These are phyloP conservation scores for Cheilosia vulpina DNA, from an alignment of 2,888 invertebrate species.

Conservation along the genomic window DNA sequence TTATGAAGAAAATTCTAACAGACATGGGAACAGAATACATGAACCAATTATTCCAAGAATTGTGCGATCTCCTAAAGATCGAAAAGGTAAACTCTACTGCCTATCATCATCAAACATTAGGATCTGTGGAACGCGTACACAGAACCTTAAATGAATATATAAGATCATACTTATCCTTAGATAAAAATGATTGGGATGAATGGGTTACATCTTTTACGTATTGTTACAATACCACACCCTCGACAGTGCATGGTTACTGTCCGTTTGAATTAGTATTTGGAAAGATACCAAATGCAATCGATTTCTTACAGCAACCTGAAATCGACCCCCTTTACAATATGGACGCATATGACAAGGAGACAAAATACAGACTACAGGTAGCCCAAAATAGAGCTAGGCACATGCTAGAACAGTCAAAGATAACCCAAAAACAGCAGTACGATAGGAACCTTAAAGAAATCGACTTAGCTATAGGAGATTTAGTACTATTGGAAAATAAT, in stretches of 20 bases:
- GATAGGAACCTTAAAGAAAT: too few species aligned
- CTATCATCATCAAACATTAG: constrained; percentile 20
- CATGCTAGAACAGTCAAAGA: neutral
- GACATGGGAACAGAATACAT: constrained; percentile 15
- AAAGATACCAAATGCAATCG: constrained; percentile 1
- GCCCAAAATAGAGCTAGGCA: constrained; percentile 12
- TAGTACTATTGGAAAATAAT: neutral
- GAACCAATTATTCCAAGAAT: neutral
- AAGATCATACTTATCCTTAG: constrained; percentile 18
- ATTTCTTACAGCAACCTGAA: neutral
- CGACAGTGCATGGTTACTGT: constrained; percentile 18
- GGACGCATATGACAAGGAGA: constrained; percentile 1
- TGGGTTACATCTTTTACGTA: constrained; percentile 4
- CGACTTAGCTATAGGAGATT: too few species aligned
- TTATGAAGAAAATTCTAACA: neutral
- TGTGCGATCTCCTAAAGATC: constrained; percentile 3
- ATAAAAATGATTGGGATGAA: constrained; percentile 22
- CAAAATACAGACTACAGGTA: constrained; percentile 19
- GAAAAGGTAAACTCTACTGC: neutral
- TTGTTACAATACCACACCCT: constrained; percentile 21
- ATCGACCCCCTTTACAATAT: neutral
- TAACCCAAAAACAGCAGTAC: neutral
- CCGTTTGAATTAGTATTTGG: constrained; percentile 15
- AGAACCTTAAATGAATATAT: constrained; percentile 4
- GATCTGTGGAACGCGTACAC: constrained; percentile 15